These are phyloP conservation scores for Agrotis clavis DNA, from an alignment of 2,888 invertebrate species.

Conservation along the genomic window DNA sequence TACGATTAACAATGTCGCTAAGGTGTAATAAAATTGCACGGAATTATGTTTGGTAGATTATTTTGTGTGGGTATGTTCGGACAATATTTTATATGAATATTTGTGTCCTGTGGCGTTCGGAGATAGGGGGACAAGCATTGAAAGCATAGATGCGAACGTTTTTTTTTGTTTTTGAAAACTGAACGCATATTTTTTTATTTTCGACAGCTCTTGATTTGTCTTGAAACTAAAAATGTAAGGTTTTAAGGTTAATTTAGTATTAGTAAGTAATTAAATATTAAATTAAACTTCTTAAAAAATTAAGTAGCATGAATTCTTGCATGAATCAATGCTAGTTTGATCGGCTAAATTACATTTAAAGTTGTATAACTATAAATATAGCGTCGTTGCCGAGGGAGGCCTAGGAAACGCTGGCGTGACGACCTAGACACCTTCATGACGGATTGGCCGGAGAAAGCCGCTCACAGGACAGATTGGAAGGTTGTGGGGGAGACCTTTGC, in stretches of 20 bases:
- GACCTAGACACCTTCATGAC: too few species aligned
- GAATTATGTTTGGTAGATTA: slow-evolving; percentile 65
- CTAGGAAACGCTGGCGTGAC: too few species aligned
- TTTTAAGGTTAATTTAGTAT: background rate
- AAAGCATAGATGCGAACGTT: slow-evolving; percentile 36
- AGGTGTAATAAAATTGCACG: slow-evolving; percentile 64
- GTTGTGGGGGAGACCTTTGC: too few species aligned
- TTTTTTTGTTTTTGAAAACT: slow-evolving; percentile 32
- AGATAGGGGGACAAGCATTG: slow-evolving; percentile 42
- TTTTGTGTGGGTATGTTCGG: slow-evolving; percentile 62
- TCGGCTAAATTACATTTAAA: too few species aligned
- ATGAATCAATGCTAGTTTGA: too few species aligned
- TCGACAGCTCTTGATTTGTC: background rate
- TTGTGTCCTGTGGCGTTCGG: slow-evolving; percentile 53
- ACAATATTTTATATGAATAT: slow-evolving; percentile 61
- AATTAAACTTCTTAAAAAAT: background rate
- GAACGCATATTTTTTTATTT: slow-evolving; percentile 14
- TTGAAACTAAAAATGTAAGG: background rate
- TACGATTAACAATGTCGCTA: slow-evolving; percentile 64
- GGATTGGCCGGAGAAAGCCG: too few species aligned
- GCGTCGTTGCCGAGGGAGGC: too few species aligned
- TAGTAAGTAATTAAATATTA: background rate
- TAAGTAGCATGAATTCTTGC: too few species aligned
- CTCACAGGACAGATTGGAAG: too few species aligned
- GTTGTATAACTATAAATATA: too few species aligned